Percentiles rank a stretch among this genome's conserved stretches.
These are phyloP conservation scores for Barnardius zonarius DNA, from an alignment of 2,113 vertebrate genomes.

Conservation along the genomic window DNA sequence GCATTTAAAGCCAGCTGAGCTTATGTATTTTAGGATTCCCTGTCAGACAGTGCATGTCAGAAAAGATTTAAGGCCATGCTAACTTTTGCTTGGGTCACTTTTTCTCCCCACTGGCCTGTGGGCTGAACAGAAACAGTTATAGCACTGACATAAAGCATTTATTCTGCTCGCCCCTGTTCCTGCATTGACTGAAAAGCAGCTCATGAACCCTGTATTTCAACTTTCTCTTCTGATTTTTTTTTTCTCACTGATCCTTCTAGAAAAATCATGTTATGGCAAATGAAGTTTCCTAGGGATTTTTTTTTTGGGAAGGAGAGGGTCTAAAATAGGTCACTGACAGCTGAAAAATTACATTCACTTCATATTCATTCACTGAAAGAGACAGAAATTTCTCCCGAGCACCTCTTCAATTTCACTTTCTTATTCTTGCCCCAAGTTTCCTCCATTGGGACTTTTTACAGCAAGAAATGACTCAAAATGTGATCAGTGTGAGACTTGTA, in stretches of 20 bases:
- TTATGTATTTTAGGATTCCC: conserved; percentile 9
- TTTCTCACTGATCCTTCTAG: not conserved
- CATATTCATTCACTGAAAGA: not conserved
- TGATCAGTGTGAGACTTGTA: not conserved
- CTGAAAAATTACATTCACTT: conserved; percentile 35
- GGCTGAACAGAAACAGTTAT: not conserved
- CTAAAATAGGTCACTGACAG: conserved; percentile 41
- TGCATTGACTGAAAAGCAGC: not conserved
- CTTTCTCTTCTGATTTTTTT: not conserved
- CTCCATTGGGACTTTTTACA: not conserved
- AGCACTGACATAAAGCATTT: not conserved
- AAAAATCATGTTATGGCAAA: conserved; percentile 35
- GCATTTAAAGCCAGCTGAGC: not conserved
- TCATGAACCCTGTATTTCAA: not conserved
- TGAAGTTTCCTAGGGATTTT: not conserved
- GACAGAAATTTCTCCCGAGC: conserved; percentile 29
- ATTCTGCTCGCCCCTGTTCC: not conserved
- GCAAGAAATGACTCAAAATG: not conserved
- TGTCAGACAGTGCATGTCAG: not conserved
- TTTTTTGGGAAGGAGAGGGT: not conserved
- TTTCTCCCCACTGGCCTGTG: not conserved
- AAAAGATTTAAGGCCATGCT: not conserved
- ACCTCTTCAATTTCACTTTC: not conserved
- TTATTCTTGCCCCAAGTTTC: not conserved
- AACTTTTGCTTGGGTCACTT: conserved; percentile 6